Evolutionary conservation across 2,888 invertebrate genomes (phyloP).

Genomic region (Ptychoptera albimana): DNA sequence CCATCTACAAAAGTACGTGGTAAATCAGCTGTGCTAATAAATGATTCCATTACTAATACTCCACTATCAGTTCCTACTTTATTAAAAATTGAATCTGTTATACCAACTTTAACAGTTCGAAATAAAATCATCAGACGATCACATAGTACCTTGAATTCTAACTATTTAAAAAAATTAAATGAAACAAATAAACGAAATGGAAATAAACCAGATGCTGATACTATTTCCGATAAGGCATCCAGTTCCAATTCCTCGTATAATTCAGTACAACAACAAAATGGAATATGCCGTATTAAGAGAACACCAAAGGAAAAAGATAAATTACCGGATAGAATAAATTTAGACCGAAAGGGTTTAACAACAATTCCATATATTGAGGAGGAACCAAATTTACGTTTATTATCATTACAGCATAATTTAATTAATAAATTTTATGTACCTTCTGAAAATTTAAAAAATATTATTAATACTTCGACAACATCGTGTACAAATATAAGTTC

Average conservation of each 20-base stretch:
- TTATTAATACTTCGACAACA: not conserved
- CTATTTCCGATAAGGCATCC: not conserved
- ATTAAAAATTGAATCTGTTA: constrained; percentile 32
- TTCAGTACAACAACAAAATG: constrained; percentile 17
- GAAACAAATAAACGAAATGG: not conserved
- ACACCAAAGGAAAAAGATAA: constrained; percentile 62
- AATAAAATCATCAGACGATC: constrained; percentile 26
- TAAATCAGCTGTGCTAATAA: constrained; percentile 16
- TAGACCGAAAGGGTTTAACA: constrained; percentile 72
- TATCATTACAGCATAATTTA: constrained; percentile 86
- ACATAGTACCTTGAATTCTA: constrained; percentile 27
- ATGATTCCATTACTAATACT: not conserved
- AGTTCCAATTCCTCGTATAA: not conserved
- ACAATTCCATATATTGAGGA: constrained; percentile 65
- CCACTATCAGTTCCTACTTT: constrained; percentile 13
- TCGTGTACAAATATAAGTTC: not conserved
- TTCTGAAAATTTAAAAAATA: constrained; percentile 13
- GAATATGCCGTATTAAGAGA: constrained; percentile 44
- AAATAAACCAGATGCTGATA: not conserved
- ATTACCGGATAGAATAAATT: constrained; percentile 74
- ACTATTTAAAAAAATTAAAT: constrained; percentile 16
- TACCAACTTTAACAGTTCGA: constrained; percentile 28
- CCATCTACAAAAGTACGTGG: constrained; percentile 25
- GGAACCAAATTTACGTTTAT: constrained; percentile 61
- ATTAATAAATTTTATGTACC: constrained; percentile 40